Evolutionary conservation across 2,888 invertebrate species (phyloP).

Genomic region (Antheraea yamamai): DNA sequence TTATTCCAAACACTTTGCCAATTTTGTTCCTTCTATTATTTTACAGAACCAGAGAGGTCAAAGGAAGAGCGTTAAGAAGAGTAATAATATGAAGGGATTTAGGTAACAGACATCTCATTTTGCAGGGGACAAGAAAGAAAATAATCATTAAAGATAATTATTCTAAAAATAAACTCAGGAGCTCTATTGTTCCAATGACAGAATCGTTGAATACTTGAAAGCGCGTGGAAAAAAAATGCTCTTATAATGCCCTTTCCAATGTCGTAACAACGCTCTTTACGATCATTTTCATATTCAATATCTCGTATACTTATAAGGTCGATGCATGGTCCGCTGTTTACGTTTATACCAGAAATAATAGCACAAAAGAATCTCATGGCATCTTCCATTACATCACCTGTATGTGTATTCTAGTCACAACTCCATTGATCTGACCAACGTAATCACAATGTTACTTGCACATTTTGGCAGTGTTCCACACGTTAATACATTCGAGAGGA

Average conservation of each 20-base stretch:
- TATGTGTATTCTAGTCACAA: conserved; percentile 25
- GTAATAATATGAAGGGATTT: too few relatives aligned
- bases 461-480: conserved; percentile 58
- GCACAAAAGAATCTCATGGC: conserved; percentile 11
- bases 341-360: conserved; percentile 5
- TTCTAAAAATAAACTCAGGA: too few relatives aligned
- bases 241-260: background rate
- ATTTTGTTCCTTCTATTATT: too few relatives aligned
- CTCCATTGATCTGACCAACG: conserved; percentile 24
- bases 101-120: too few relatives aligned
- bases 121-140: too few relatives aligned
- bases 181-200: too few relatives aligned
- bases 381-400: conserved; percentile 22
- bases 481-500: conserved; percentile 43
- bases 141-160: too few relatives aligned
- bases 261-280: conserved; percentile 24
- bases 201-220: too few relatives aligned
- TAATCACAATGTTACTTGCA: conserved; percentile 36
- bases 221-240: background rate
- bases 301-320: background rate
- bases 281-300: background rate
- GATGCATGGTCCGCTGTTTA: conserved; percentile 5
- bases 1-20: too few relatives aligned
- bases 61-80: too few relatives aligned
- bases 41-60: too few relatives aligned